Conservation (phyloP, 1,140 invertebrate species). For the Macrobrachium nipponense region DNA sequence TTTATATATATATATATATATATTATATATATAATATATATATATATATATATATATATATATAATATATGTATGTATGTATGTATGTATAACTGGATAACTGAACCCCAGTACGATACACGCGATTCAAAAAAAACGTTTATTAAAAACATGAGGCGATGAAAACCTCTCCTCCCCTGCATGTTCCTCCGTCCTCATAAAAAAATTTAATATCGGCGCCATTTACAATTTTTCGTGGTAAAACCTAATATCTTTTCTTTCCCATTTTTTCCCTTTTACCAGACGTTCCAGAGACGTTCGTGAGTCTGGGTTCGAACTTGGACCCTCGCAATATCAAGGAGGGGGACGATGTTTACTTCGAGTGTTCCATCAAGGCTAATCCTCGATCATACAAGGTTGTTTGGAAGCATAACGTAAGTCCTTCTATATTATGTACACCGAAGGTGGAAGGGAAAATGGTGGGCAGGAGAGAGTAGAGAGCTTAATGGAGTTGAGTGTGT, state of each 20-base stretch:
- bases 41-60: constrained; percentile 16
- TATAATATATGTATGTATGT: not conserved
- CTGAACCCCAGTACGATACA: not conserved
- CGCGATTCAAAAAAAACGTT: not conserved
- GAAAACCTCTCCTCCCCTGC: not conserved
- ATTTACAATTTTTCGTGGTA: not conserved
- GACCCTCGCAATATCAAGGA: constrained; percentile 81
- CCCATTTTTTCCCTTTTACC: not conserved
- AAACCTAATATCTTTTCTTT: not conserved
- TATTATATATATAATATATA: not conserved
- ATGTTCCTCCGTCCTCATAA: not conserved
- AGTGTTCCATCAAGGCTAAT: constrained; percentile 88
- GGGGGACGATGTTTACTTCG: constrained; percentile 70
- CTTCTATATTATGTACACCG: not conserved
- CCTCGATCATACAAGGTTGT: constrained; percentile 87
- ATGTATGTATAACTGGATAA: constrained; percentile 14
- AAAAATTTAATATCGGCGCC: not conserved
- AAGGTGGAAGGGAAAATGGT: not conserved
- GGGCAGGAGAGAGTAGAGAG: no score
- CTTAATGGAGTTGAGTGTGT: not conserved
- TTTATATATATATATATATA: constrained; percentile 4
- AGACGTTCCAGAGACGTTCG: constrained; percentile 50
- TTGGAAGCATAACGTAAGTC: constrained; percentile 92
- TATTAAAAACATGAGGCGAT: not conserved
- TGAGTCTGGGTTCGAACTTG: constrained; percentile 69